Evolutionary conservation across 92 coral and sea anemone genomes (phyloP).

Genomic region (Scolanthus callimorphus): DNA sequence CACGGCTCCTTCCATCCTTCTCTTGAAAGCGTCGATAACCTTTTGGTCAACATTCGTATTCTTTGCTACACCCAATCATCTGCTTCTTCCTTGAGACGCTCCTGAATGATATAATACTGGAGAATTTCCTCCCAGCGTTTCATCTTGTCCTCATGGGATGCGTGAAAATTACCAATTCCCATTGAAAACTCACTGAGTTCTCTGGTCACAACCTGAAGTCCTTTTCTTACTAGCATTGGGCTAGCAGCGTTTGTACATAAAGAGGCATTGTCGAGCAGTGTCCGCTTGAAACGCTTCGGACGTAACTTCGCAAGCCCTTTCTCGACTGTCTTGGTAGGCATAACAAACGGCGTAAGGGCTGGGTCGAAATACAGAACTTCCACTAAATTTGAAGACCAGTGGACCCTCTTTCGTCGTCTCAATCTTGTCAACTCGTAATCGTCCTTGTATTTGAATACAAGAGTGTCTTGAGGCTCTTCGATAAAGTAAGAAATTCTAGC

Average conservation of each 20-base stretch:
- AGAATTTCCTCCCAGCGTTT: constrained; percentile 4
- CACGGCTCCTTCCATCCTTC: no score
- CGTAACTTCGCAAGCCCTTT: background rate
- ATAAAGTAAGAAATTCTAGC: no score
- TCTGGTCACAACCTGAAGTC: constrained; percentile 2
- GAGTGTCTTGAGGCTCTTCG: no score
- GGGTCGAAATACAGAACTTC: constrained; percentile 39
- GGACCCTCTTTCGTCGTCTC: constrained; percentile 21
- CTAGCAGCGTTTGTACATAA: constrained; percentile 10
- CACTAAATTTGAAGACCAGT: constrained; percentile 33
- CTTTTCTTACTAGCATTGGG: constrained; percentile 10
- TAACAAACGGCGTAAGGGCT: background rate
- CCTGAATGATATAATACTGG: constrained; percentile 5
- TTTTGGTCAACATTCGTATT: no score
- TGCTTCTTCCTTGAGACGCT: background rate
- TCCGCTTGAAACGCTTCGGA: background rate
- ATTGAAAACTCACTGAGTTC: constrained; percentile 3
- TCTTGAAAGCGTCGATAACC: no score
- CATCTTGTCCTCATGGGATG: background rate
- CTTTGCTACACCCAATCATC: constrained; percentile 4
- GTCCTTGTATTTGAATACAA: no score
- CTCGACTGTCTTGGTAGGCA: background rate
- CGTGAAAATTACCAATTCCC: constrained; percentile 2
- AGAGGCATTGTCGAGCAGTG: constrained; percentile 15
- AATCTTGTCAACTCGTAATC: no score